phyloP scores from a whole-genome alignment of 2,113 vertebrate species.

The Rutilus rutilus region DNA sequence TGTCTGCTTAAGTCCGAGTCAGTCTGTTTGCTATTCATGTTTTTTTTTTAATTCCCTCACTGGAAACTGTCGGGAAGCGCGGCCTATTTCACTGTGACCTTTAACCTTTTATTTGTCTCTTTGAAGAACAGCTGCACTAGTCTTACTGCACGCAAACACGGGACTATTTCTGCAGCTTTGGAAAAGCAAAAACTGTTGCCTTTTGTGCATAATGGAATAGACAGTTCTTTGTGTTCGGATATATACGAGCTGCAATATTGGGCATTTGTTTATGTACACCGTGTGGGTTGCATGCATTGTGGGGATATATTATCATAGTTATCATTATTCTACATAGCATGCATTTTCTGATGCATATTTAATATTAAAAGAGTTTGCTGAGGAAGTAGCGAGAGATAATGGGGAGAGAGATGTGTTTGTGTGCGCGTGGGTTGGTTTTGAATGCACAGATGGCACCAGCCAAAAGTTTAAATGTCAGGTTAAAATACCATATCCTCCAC shows the following conservation, averaged over 20 bases:
- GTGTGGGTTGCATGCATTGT: neutral
- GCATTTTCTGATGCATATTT: neutral
- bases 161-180: slow-evolving; percentile 1
- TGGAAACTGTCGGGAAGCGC: neutral
- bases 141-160: neutral
- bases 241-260: neutral
- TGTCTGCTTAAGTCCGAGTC: neutral
- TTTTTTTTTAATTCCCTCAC: neutral
- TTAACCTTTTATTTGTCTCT: slow-evolving; percentile 52
- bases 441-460: slow-evolving; percentile 65
- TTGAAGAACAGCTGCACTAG: slow-evolving; percentile 27
- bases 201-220: neutral
- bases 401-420: slow-evolving; percentile 50
- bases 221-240: neutral
- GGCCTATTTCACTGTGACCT: slow-evolving; percentile 53
- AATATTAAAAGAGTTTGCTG: neutral
- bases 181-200: slow-evolving; percentile 7
- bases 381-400: slow-evolving; percentile 43
- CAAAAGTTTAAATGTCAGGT: slow-evolving; percentile 72
- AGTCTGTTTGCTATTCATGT: neutral
- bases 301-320: too few relatives aligned
- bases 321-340: neutral
- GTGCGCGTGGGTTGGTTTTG: slow-evolving; percentile 69
- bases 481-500: slow-evolving; percentile 57
- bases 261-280: neutral